phyloP scores from a whole-genome alignment of 1,140 invertebrate species.

The Drosophila grimshawi region DNA sequence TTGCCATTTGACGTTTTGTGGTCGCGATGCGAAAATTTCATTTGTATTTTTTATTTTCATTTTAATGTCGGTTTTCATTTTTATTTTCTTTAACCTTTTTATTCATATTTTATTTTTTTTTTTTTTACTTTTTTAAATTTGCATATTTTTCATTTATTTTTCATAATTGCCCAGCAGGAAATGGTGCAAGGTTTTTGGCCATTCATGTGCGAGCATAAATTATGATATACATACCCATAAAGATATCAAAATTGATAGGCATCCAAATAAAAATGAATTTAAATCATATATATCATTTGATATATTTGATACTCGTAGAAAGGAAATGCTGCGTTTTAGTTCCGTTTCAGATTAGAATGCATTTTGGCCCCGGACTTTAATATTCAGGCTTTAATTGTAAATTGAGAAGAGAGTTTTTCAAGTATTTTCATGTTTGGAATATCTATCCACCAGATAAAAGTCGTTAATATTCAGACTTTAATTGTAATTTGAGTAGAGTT shows the following conservation, averaged over 20 bases:
- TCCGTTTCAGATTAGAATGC: slow-evolving; percentile 40
- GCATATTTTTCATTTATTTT: slow-evolving; percentile 72
- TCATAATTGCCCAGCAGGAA: slow-evolving; percentile 63
- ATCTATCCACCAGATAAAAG: too few species aligned
- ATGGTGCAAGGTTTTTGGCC: slow-evolving; percentile 48
- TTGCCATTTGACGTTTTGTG: slow-evolving; percentile 68
- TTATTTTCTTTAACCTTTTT: slow-evolving; percentile 15
- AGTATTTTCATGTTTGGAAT: too few species aligned
- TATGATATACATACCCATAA: slow-evolving; percentile 36
- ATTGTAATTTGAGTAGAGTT: too few species aligned
- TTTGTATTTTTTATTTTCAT: slow-evolving; percentile 14
- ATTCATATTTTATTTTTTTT: not conserved
- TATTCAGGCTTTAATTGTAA: too few species aligned
- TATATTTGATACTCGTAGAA: too few species aligned
- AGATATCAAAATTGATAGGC: slow-evolving; percentile 53
- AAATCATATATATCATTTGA: not conserved
- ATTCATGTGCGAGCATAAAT: slow-evolving; percentile 50
- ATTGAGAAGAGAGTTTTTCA: too few species aligned
- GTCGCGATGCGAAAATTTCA: slow-evolving; percentile 43
- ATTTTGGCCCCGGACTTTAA: not conserved
- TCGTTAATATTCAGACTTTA: too few species aligned
- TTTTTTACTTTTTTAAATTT: slow-evolving; percentile 42
- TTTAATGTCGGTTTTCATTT: slow-evolving; percentile 3
- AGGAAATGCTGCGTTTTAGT: slow-evolving; percentile 31
- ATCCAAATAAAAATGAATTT: slow-evolving; percentile 13